A percentile compares a stretch with the other conserved stretches of the same genome.
phyloP scores from a whole-genome alignment of 1,140 invertebrate species.

The Nasonia vitripennis region DNA sequence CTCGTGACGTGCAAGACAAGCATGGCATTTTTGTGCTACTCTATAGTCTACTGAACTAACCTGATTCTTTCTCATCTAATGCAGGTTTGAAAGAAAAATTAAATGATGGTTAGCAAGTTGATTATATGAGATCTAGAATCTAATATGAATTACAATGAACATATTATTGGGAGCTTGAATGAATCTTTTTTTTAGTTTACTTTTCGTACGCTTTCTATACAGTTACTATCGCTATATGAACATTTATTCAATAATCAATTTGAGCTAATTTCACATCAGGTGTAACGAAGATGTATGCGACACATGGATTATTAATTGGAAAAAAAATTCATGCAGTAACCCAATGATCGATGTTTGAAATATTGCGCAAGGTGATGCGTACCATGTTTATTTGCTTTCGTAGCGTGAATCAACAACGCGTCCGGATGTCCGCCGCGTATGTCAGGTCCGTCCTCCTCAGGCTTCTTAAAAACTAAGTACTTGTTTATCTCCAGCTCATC shows the following conservation, averaged over 20 bases:
- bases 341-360: slow-evolving; percentile 39
- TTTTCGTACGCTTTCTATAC: not conserved
- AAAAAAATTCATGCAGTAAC: slow-evolving; percentile 44
- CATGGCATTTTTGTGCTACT: slow-evolving; percentile 54
- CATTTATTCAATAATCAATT: not conserved
- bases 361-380: slow-evolving; percentile 44
- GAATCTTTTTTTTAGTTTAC: not conserved
- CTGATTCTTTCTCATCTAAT: slow-evolving; percentile 77
- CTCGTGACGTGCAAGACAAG: not conserved
- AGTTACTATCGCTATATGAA: not conserved
- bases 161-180: slow-evolving; percentile 1
- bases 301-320: not conserved
- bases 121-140: slow-evolving; percentile 2
- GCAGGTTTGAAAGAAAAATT: slow-evolving; percentile 50
- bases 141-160: slow-evolving; percentile 32
- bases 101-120: slow-evolving; percentile 35
- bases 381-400: slow-evolving; percentile 92
- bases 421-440: slow-evolving; percentile 93
- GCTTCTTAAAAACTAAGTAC: slow-evolving; percentile 86
- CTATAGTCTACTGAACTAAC: slow-evolving; percentile 63
- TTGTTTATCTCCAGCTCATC: slow-evolving; percentile 88
- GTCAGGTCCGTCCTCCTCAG: slow-evolving; percentile 89
- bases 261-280: not conserved
- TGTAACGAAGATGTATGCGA: not conserved
- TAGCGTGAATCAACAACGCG: slow-evolving; percentile 94